These are phyloP conservation scores for Caretta caretta DNA, from an alignment of 2,113 vertebrate genomes.

Conservation along the genomic window DNA sequence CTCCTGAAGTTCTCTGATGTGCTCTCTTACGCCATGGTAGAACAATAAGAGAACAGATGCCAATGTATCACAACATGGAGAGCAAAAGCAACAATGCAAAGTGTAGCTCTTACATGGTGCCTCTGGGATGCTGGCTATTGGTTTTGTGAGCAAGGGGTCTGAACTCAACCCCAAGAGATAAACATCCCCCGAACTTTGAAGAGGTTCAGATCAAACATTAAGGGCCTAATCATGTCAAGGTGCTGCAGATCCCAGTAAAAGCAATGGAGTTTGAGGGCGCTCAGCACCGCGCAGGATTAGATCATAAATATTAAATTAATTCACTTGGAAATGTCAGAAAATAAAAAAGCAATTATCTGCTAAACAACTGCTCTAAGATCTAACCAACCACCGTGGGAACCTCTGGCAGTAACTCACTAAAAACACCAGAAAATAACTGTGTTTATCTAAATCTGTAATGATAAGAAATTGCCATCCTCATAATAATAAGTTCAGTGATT, in stretches of 20 bases:
- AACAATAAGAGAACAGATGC: constrained; percentile 11
- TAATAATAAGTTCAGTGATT: constrained; percentile 32
- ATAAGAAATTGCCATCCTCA: background rate
- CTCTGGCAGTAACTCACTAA: background rate
- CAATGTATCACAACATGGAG: background rate
- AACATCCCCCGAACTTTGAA: background rate
- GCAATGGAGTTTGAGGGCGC: background rate
- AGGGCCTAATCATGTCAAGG: constrained; percentile 17
- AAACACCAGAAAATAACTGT: background rate
- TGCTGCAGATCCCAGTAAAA: constrained; percentile 35
- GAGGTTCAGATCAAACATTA: background rate
- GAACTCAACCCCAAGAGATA: background rate
- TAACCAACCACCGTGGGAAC: background rate
- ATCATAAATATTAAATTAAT: constrained; percentile 23
- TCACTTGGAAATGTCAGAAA: background rate
- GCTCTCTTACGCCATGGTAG: background rate
- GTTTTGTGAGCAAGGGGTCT: background rate
- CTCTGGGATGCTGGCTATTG: background rate
- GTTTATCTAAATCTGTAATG: background rate
- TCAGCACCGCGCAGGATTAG: background rate
- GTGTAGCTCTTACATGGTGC: background rate
- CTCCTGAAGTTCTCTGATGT: background rate
- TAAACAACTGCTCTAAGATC: background rate
- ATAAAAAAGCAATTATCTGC: background rate
- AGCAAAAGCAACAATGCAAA: background rate